These are phyloP conservation scores for Sinocyclocheilus grahami DNA, from an alignment of 2,113 vertebrate genomes.

Conservation along the genomic window DNA sequence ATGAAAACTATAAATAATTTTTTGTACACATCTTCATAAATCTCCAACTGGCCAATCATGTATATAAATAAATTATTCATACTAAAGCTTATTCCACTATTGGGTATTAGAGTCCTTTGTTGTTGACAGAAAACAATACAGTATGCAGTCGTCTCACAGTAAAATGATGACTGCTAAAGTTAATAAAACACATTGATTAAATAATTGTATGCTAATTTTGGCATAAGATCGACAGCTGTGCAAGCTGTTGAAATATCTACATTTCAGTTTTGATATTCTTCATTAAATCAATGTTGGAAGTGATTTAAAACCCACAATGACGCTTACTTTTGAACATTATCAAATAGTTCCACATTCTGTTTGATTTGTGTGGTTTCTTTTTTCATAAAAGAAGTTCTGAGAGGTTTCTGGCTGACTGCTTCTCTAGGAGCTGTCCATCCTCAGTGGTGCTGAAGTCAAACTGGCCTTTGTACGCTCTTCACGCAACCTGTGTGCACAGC, in stretches of 20 bases:
- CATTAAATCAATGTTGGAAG: neutral
- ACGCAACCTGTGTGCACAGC: constrained; percentile 12
- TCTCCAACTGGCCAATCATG: neutral
- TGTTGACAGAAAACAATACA: neutral
- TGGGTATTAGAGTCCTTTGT: neutral
- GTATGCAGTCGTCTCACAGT: neutral
- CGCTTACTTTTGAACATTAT: neutral
- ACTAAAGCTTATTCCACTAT: neutral
- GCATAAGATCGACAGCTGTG: neutral
- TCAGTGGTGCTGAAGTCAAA: constrained; percentile 25
- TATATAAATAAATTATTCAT: neutral
- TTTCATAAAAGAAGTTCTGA: neutral
- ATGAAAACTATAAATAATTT: neutral
- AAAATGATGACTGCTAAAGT: neutral
- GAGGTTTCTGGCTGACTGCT: neutral
- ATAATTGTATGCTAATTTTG: neutral
- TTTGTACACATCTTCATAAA: neutral
- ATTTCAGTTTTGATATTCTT: neutral
- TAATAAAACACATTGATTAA: neutral
- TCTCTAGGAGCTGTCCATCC: neutral
- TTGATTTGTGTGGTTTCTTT: neutral
- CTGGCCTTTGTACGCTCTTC: neutral
- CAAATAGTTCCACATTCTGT: neutral
- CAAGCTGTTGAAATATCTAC: neutral
- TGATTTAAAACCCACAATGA: neutral